Base-by-base conservation (phyloP, 2,888 invertebrate species). In the Nomada ferruginata region DNA sequence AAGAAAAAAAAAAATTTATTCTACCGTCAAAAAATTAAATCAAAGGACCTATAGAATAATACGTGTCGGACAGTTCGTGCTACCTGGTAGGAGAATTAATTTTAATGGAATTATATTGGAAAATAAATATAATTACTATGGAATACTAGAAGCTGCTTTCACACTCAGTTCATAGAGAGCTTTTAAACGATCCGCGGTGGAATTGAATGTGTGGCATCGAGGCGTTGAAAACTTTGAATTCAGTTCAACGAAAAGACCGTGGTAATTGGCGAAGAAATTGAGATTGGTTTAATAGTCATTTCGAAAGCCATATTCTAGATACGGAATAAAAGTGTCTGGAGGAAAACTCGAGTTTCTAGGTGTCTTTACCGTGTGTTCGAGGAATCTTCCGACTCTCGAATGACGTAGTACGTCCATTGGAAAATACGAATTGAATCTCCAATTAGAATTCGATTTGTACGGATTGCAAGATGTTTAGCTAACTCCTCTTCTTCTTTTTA, bases 401-500 rank as follows among this genome's bases (percentile, higher is more conserved):
- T 57, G 64, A 70, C 68, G 26, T 26, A 11, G 29, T 0, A 10
- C 15, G 13, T 4, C 18, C 4, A 44, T 13, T 2, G 13, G 18
- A n/a, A 66, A 69, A 55, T 50, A 82, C 73, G 68, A 80, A 76
- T 80, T 44, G 47, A 26, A 61, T 60, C 61, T 81, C 79, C 79
- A 65, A 79, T 81, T 69, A 60, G 44, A 50, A 13, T 18, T 44
- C 26, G 15, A 36, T 2, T 20, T 15, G 23, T 18, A 52, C 20
- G n/a, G 15, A 11, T 53, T 0, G 26, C 20, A 10, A 18, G 15
- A 52, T 15, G 23, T 57, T 50, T 18, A 5, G 18, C n/a, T 0
- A 66, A 52, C 36, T 68, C 50, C n/a, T 3, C 3, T 4, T n/a
- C 15, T n/a, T n/a, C n/a, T 53, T 53, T 20, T n/a, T 20, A 9